Evolutionary conservation across 64 coral and sea anemone genomes (phyloP).

Genomic region (Exaiptasia diaphana): DNA sequence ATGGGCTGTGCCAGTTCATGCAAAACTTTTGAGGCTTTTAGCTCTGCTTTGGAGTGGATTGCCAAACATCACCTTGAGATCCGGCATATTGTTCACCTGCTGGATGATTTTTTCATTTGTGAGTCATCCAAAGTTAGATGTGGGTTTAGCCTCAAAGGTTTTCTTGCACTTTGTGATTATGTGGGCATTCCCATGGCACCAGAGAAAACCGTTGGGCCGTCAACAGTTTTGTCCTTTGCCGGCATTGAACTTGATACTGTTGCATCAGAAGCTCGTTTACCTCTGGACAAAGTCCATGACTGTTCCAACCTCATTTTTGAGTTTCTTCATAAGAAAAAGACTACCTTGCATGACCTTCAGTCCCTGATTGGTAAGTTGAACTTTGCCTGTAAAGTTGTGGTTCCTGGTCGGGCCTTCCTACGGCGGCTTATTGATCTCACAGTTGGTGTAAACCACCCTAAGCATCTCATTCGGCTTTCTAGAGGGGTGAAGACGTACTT

Average conservation of each 20-base stretch:
- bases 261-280: background rate
- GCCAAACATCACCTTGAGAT: background rate
- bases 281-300: background rate
- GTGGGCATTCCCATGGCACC: background rate
- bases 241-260: background rate
- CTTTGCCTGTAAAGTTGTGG: background rate
- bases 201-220: background rate
- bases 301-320: background rate
- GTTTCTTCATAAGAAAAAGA: background rate
- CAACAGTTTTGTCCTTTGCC: background rate
- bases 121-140: background rate
- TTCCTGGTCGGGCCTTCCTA: background rate
- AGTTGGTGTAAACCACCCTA: background rate
- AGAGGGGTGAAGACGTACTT: background rate
- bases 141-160: background rate
- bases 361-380: background rate
- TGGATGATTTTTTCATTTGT: constrained; percentile 3
- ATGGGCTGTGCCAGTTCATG: background rate
- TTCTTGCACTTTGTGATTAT: background rate
- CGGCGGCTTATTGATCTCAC: background rate
- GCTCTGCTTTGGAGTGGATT: background rate
- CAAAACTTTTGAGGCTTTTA: background rate
- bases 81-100: background rate
- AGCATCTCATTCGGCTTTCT: background rate
- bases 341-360: background rate